Evolutionary conservation across 2,888 invertebrate genomes (phyloP).

Genomic region (Euphydryas editha): DNA sequence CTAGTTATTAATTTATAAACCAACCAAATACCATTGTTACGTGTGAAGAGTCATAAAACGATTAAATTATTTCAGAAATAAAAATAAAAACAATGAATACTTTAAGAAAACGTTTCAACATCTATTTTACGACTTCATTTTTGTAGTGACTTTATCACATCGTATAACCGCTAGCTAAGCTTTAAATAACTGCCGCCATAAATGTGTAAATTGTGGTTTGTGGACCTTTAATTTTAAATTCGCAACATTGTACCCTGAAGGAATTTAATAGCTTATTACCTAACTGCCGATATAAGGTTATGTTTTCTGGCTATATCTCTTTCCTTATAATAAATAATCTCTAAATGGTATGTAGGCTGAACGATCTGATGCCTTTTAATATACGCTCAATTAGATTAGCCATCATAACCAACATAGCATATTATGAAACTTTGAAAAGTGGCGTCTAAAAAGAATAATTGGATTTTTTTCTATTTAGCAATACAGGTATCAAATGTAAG

Average conservation of each 20-base stretch:
- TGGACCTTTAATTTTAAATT: conserved; percentile 30
- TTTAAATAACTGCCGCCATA: conserved; percentile 32
- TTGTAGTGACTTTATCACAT: conserved; percentile 36
- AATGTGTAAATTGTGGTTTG: conserved; percentile 38
- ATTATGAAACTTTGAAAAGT: too few species aligned
- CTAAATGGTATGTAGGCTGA: too few species aligned
- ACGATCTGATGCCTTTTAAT: too few species aligned
- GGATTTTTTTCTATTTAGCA: too few species aligned
- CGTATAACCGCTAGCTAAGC: conserved; percentile 33
- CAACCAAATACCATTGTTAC: neutral
- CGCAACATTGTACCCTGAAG: too few species aligned
- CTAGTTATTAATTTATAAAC: neutral
- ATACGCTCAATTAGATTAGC: too few species aligned
- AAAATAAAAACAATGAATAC: conserved; percentile 31
- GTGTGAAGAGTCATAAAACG: conserved; percentile 7
- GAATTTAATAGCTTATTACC: neutral
- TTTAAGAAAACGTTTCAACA: conserved; percentile 31
- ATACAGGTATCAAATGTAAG: too few species aligned
- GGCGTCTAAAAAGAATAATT: too few species aligned
- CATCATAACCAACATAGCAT: too few species aligned
- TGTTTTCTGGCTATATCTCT: too few species aligned
- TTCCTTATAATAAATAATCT: too few species aligned
- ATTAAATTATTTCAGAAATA: conserved; percentile 12
- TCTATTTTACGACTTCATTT: conserved; percentile 37
- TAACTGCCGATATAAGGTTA: too few species aligned